phyloP scores from a whole-genome alignment of 2,797 vertebrate genomes.

The Neosilurus hyrtlii region DNA sequence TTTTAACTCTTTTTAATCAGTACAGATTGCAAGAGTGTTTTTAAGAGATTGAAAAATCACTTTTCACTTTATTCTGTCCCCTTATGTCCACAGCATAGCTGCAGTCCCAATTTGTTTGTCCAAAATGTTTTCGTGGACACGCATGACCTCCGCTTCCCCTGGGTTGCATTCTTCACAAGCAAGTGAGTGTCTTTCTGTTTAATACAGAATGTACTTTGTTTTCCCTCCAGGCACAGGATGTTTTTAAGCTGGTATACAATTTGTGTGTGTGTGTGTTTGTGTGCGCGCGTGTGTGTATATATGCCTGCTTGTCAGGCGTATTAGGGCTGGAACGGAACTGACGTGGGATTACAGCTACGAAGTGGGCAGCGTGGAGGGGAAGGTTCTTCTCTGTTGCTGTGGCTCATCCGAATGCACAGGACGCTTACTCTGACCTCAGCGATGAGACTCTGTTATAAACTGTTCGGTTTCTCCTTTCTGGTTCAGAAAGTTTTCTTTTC shows the following conservation, averaged over 20 bases:
- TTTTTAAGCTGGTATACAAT: background rate
- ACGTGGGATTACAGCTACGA: constrained; percentile 89
- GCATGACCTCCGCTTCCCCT: constrained; percentile 84
- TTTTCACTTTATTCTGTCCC: no score
- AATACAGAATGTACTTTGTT: background rate
- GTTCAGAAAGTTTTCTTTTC: no score
- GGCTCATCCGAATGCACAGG: constrained; percentile 79
- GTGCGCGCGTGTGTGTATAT: background rate
- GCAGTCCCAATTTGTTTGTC: constrained; percentile 84
- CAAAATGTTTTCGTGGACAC: constrained; percentile 91
- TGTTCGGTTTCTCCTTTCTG: background rate
- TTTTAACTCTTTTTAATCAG: no score
- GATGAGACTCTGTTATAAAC: background rate
- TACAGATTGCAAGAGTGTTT: no score
- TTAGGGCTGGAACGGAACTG: constrained; percentile 80
- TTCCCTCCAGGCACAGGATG: background rate
- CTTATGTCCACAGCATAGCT: constrained; percentile 76
- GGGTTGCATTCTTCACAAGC: constrained; percentile 86
- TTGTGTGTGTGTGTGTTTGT: background rate
- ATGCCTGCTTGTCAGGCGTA: constrained; percentile 67
- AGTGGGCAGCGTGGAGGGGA: constrained; percentile 81
- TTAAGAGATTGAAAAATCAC: no score
- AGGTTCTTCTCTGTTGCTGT: constrained; percentile 81
- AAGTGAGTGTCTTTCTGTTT: constrained; percentile 70
- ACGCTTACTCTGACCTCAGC: constrained; percentile 72